Base-by-base conservation (phyloP, 2,113 vertebrate genomes). In the Oreotrochilus melanogaster region DNA sequence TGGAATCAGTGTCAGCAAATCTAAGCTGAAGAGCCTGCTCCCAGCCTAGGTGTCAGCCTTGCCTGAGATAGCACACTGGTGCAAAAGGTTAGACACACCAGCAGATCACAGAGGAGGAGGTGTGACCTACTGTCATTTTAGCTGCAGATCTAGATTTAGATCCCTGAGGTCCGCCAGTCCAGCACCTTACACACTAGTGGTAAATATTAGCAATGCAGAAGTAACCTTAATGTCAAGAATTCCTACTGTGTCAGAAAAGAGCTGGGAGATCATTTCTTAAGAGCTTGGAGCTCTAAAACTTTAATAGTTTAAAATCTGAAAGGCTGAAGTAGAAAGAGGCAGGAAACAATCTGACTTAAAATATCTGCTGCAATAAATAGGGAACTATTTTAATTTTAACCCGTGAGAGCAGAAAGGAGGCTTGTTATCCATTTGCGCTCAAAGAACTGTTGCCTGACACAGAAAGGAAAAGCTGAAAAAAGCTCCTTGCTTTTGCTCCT, bases 291-390 rank as follows among this genome's bases (percentile, higher is more conserved):
- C 35, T 93, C 62, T 89, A 45, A 84, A 92, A 86, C 42, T 86
- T 64, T 93, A 79, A 81, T 35, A 78, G 35, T 21, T 39, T 39
- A 39, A 39, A 39, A 81, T 42, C 72, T 82, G 65, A 76, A 94
- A 96, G 73, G 30, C 78, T 85, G 43, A 96, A 95, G 70, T 82
- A 81, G 66, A 95, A 96, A 93, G 57, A 90, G 60, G 67, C 16
- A 67, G 47, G 43, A 66, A 91, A 84, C 48, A 48, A 89, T 73
- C 2, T 2, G 31, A 65, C 37, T 48, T 93, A 56, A 94, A 95
- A 43, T 51, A 72, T 81, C 67, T 89, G 43, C 86, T 92, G 64
- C 5, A 51, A 71, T 79, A 86, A 94, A 92, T 66, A 86, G 19
- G 25, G 24, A 92, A 43, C 31, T 42, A 53, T 75, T 72, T 96